A percentile compares a stretch with the other conserved stretches of the same genome.
phyloP scores from a whole-genome alignment of 2,888 invertebrate genomes.

The Tineola bisselliella region DNA sequence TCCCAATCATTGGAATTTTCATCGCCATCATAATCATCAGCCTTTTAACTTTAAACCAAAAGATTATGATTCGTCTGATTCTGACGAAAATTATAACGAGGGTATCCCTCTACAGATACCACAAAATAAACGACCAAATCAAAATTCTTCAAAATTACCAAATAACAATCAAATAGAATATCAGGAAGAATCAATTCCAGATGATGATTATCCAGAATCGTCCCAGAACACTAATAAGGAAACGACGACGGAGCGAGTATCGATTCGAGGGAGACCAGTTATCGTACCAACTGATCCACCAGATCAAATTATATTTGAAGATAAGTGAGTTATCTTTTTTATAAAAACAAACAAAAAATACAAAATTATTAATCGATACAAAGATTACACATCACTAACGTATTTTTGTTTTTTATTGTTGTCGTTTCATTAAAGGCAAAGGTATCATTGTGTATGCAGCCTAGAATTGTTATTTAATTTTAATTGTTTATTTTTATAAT shows the following conservation, averaged over 20 bases:
- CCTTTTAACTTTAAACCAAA: not conserved
- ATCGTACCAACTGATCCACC: conserved; percentile 18
- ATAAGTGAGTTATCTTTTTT: conserved; percentile 18
- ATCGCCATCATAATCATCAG: not conserved
- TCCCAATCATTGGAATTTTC: not conserved
- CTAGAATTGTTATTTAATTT: no score
- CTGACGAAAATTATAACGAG: not conserved
- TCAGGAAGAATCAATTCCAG: not conserved
- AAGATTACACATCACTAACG: no score
- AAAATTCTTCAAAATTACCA: not conserved
- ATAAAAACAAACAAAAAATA: no score
- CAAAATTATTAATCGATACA: no score
- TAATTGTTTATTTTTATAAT: no score
- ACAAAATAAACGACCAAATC: not conserved
- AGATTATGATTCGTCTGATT: conserved; percentile 1
- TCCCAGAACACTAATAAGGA: not conserved
- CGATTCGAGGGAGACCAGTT: conserved; percentile 27
- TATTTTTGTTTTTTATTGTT: no score
- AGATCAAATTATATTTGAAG: conserved; percentile 20
- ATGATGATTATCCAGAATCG: not conserved
- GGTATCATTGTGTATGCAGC: no score
- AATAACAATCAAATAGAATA: not conserved
- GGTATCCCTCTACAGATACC: not conserved
- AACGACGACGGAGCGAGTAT: conserved; percentile 15
- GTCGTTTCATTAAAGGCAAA: no score